Evolutionary conservation across 2,888 invertebrate genomes (phyloP).

Genomic region (Leptopilina drosophilae): DNA sequence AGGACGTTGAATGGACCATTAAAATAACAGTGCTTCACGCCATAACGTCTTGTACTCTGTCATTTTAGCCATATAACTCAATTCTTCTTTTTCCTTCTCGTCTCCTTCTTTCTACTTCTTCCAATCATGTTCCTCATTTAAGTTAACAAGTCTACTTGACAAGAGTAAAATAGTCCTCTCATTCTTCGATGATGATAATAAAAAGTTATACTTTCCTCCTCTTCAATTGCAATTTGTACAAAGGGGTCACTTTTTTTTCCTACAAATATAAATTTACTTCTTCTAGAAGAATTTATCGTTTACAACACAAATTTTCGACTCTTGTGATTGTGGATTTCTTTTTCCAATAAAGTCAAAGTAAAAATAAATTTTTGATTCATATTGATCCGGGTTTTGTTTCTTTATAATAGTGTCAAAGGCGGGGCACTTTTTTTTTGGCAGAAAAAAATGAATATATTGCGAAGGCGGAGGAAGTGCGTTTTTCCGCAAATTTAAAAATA

Average conservation of each 20-base stretch:
- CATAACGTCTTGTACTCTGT: constrained; percentile 16
- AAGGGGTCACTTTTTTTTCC: too few relatives aligned
- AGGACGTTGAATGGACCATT: constrained; percentile 8
- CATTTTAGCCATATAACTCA: constrained; percentile 7
- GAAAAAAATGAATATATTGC: too few relatives aligned
- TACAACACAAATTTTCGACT: too few relatives aligned
- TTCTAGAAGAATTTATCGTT: too few relatives aligned
- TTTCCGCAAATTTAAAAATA: constrained; percentile 49
- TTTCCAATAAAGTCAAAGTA: too few relatives aligned
- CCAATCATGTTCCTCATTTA: constrained; percentile 25
- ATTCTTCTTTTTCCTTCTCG: neutral
- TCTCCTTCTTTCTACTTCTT: neutral
- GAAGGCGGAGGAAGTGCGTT: constrained; percentile 37
- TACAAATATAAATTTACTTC: too few relatives aligned
- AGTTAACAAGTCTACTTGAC: constrained; percentile 1
- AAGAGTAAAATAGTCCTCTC: neutral
- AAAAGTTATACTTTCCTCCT: constrained; percentile 5
- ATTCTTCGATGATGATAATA: neutral
- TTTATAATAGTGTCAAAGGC: too few relatives aligned
- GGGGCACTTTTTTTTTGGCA: too few relatives aligned
- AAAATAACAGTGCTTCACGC: constrained; percentile 13
- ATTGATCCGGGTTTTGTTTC: too few relatives aligned
- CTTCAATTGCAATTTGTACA: too few relatives aligned
- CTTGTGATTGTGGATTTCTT: too few relatives aligned
- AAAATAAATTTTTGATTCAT: too few relatives aligned